Conservation (phyloP, 2,888 invertebrate genomes). For the Tetragonisca angustula region DNA sequence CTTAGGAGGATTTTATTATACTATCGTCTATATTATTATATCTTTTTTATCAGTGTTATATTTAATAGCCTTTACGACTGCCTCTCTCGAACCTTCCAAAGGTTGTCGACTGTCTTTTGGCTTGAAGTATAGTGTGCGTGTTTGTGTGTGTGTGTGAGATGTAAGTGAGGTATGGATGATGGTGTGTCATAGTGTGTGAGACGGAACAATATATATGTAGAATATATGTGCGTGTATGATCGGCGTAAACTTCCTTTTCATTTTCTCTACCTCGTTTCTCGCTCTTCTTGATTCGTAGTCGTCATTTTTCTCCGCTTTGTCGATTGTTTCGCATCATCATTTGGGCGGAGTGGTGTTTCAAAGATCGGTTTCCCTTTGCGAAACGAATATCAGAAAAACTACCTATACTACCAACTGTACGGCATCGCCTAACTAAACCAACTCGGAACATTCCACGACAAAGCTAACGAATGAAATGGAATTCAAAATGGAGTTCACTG, state of each 20-base stretch:
- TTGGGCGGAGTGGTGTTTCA: not conserved
- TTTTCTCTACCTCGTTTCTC: conserved; percentile 44
- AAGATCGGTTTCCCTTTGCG: conserved; percentile 66
- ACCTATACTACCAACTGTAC: not conserved
- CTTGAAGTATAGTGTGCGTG: no score
- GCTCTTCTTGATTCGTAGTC: conserved; percentile 13
- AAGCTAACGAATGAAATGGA: not conserved
- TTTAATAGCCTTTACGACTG: no score
- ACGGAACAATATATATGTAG: conserved; percentile 13
- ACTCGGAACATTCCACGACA: conserved; percentile 66
- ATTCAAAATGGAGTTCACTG: not conserved
- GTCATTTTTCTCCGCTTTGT: not conserved
- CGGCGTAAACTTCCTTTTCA: conserved; percentile 70
- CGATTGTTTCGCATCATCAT: conserved; percentile 1
- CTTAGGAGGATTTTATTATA: no score
- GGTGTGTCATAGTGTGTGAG: no score
- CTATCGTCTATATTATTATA: no score
- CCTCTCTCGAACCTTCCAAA: no score
- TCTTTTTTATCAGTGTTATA: no score
- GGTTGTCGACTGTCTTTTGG: no score
- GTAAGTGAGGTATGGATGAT: no score
- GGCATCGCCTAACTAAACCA: not conserved
- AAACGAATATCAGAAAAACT: conserved; percentile 55
- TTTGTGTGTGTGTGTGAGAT: no score
- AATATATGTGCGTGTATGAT: not conserved